Evolutionary conservation across 1,140 invertebrate species (phyloP).

Genomic region (Leptestheria dahalacensis): DNA sequence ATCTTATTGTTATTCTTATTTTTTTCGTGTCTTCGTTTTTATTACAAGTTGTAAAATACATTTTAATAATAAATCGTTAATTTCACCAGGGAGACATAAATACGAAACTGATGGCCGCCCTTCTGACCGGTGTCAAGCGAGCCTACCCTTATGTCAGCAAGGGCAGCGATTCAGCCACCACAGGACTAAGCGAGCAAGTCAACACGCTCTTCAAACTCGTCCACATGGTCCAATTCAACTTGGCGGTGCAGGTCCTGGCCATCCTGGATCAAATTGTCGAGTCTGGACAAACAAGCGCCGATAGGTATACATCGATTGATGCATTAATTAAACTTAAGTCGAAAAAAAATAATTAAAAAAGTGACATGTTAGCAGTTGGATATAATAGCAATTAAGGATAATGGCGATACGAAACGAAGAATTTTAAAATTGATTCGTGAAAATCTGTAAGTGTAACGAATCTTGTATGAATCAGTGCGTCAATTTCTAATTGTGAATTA

Average conservation of each 20-base stretch:
- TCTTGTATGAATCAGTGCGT: background rate
- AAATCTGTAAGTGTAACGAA: too few species aligned
- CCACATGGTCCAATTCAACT: constrained; percentile 64
- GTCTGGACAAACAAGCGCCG: constrained; percentile 34
- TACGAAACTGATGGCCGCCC: constrained; percentile 75
- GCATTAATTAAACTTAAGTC: too few species aligned
- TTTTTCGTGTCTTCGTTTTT: background rate
- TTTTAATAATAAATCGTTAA: constrained; percentile 15
- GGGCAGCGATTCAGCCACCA: constrained; percentile 32
- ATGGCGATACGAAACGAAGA: too few species aligned
- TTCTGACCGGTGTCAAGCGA: constrained; percentile 74
- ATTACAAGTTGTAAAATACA: background rate
- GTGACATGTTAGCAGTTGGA: too few species aligned
- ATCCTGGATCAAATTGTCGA: constrained; percentile 69
- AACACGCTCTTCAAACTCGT: constrained; percentile 79
- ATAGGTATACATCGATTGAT: too few species aligned
- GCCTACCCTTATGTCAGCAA: constrained; percentile 62
- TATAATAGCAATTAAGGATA: too few species aligned
- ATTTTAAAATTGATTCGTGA: too few species aligned
- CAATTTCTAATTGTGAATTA: background rate
- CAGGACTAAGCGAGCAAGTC: constrained; percentile 45
- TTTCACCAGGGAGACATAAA: constrained; percentile 73
- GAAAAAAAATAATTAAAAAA: too few species aligned
- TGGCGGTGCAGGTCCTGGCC: constrained; percentile 70
- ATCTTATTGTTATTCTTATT: too few species aligned